Conservation (phyloP, 1,140 invertebrate species). For the Lordiphosa clarofinis region DNA sequence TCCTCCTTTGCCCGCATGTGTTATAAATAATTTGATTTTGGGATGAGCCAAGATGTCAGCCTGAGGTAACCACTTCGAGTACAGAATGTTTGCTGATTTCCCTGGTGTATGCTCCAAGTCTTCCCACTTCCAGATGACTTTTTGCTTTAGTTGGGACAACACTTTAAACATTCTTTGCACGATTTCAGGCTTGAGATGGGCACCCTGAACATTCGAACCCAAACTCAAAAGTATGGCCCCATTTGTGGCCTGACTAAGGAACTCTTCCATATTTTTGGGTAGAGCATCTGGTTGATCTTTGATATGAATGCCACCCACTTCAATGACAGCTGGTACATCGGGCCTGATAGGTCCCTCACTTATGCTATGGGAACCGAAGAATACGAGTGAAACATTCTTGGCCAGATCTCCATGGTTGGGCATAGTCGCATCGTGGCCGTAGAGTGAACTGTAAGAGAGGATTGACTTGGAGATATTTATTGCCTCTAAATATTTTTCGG, state of each 20-base stretch:
- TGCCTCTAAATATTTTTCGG: not conserved
- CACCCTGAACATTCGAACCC: slow-evolving; percentile 80
- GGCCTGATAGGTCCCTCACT: slow-evolving; percentile 48
- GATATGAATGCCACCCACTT: slow-evolving; percentile 78
- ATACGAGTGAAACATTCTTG: slow-evolving; percentile 37
- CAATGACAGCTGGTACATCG: slow-evolving; percentile 58
- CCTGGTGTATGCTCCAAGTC: slow-evolving; percentile 58
- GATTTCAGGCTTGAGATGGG: slow-evolving; percentile 67
- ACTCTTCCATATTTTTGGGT: slow-evolving; percentile 52
- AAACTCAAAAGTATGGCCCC: slow-evolving; percentile 83
- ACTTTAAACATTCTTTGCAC: slow-evolving; percentile 75
- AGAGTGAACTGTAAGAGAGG: slow-evolving; percentile 6
- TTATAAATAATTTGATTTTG: slow-evolving; percentile 85
- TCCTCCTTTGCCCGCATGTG: slow-evolving; percentile 85
- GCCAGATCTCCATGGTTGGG: slow-evolving; percentile 17
- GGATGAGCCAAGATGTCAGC: slow-evolving; percentile 84
- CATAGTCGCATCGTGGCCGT: slow-evolving; percentile 6
- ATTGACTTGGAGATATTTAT: no score
- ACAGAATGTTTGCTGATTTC: slow-evolving; percentile 82
- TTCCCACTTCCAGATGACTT: slow-evolving; percentile 83
- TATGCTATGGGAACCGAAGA: slow-evolving; percentile 25
- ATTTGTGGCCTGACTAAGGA: slow-evolving; percentile 55
- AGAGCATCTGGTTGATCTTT: slow-evolving; percentile 49
- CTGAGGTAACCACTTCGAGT: slow-evolving; percentile 85
- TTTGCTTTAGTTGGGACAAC: slow-evolving; percentile 79